These are phyloP conservation scores for Vandiemenella viatica DNA, from an alignment of 2,888 invertebrate species.

Conservation along the genomic window DNA sequence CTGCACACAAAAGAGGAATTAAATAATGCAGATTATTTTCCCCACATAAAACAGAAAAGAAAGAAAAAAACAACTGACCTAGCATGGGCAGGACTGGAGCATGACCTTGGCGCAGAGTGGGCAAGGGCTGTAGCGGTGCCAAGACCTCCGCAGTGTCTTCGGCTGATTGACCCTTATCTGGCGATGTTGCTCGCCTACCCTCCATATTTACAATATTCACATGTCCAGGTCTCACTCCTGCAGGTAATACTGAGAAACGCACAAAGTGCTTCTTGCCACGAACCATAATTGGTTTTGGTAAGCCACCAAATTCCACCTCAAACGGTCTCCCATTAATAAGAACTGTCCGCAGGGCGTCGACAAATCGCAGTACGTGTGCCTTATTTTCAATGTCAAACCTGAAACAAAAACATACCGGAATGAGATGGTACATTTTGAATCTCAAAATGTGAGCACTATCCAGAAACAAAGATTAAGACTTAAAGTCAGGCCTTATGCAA, in stretches of 20 bases:
- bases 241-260: slow-evolving; percentile 63
- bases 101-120: slow-evolving; percentile 14
- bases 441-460: no score
- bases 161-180: slow-evolving; percentile 18
- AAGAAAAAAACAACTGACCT: slow-evolving; percentile 17
- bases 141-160: slow-evolving; percentile 20
- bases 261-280: slow-evolving; percentile 65
- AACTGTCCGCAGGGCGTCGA: slow-evolving; percentile 59
- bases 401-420: slow-evolving; percentile 7
- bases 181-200: slow-evolving; percentile 32
- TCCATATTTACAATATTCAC: slow-evolving; percentile 59
- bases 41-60: no score
- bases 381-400: slow-evolving; percentile 53
- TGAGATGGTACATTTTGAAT: no score
- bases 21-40: no score
- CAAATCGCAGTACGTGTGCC: slow-evolving; percentile 62
- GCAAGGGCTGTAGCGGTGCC: slow-evolving; percentile 6
- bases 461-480: no score
- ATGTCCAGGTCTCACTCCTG: slow-evolving; percentile 54
- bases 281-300: slow-evolving; percentile 62
- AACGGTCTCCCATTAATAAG: slow-evolving; percentile 64
- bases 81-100: slow-evolving; percentile 25
- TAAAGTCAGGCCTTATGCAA: no score
- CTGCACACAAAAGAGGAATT: no score
- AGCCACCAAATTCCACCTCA: slow-evolving; percentile 60